These are phyloP conservation scores for Manis pentadactyla DNA, from an alignment of 2,797 vertebrate species.

Conservation along the genomic window DNA sequence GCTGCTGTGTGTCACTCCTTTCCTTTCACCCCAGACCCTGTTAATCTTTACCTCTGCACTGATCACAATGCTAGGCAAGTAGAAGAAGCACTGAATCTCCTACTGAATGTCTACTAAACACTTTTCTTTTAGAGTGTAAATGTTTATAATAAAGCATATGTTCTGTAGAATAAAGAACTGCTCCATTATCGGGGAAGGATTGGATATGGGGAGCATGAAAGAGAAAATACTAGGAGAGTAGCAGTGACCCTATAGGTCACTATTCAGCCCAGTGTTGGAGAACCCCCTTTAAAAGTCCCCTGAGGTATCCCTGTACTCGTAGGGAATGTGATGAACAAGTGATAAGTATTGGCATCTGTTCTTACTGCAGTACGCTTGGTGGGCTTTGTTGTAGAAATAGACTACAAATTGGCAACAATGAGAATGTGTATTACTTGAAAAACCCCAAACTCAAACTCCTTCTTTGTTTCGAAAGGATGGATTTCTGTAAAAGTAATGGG, in stretches of 20 bases:
- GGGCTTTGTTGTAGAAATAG: not conserved
- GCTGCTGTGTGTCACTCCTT: too few relatives aligned
- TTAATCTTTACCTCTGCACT: not conserved
- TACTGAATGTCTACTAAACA: not conserved
- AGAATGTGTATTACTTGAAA: not conserved
- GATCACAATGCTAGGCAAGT: too few relatives aligned
- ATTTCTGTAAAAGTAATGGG: not conserved
- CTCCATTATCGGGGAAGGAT: not conserved
- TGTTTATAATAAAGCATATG: not conserved
- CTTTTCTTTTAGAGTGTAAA: not conserved
- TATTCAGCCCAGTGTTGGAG: not conserved
- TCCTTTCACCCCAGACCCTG: rapidly evolving
- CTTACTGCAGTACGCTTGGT: not conserved
- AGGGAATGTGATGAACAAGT: not conserved
- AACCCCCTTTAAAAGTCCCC: not conserved
- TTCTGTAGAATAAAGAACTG: not conserved
- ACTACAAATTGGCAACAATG: not conserved
- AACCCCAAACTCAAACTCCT: not conserved
- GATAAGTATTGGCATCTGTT: not conserved
- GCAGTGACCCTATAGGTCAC: not conserved
- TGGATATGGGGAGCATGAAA: not conserved
- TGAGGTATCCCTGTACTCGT: too few relatives aligned
- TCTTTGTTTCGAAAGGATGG: constrained; percentile 16
- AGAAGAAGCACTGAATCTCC: not conserved
- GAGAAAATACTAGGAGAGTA: not conserved